Base-by-base conservation (phyloP, 1,140 invertebrate species). In the Lineus longissimus region DNA sequence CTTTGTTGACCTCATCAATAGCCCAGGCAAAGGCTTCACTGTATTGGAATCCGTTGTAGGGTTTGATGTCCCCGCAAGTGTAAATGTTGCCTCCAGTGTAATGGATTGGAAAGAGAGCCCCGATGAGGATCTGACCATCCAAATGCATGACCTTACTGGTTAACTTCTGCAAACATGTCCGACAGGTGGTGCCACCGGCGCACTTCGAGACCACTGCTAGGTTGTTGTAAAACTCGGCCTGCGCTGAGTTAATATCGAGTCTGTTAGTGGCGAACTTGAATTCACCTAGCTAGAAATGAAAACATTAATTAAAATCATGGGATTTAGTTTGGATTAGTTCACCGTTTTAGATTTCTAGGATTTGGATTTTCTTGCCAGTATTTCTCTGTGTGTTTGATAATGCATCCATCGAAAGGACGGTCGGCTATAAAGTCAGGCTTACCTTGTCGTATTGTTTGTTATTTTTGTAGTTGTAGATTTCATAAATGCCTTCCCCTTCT, bases 1-100 rank as follows among this genome's bases (percentile, higher is more conserved):
- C 71, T 27, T 33, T 68, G 65, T 80, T 80, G n/a, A 80, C 70
- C 36, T 55, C 59, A 17, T 76, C 58, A 2, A 80, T 33, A 25
- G 76, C 75, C 67, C 69, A 80, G 23, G 68, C 65, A 60, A 79
- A 75, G 23, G 75, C 74, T 36, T 80, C 78, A 1, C 73, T 72
- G 60, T 75, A 74, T 51, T 72, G 68, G 41, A 77, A 77, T 13
- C 76, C 76, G 69, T 77, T 74, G 6, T 57, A 61, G 1, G 40
- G 29, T 11, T 70, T 63, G 1, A 77, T 27, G 17, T 51, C 51
- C 4, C 72, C 73, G 63, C 78, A 80, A 27, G 45, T 56, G 43
- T 71, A 78, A 30, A 72, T 72, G 0, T 68, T 66, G 4, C 22
- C 33, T 27, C 73, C 75, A 29, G 55, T 54, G 55, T 68, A 69